These are phyloP conservation scores for Poeciliopsis presidionis DNA, from an alignment of 2,797 vertebrate genomes.

Conservation along the genomic window DNA sequence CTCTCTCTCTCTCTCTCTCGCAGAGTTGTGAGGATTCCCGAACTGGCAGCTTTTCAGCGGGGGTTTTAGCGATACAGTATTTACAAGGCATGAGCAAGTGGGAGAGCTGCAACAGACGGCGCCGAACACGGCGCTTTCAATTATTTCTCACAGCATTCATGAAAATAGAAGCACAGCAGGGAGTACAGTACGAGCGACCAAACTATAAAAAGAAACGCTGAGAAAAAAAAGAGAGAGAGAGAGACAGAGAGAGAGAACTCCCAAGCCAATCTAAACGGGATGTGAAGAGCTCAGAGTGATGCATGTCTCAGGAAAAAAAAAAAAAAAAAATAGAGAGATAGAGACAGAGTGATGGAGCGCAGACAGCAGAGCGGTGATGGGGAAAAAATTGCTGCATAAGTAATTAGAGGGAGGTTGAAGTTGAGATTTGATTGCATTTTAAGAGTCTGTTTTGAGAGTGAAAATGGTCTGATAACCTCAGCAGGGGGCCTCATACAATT, in stretches of 20 bases:
- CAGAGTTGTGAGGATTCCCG: constrained; percentile 63
- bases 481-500: constrained; percentile 1
- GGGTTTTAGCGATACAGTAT: constrained; percentile 76
- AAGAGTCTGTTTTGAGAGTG: constrained; percentile 26
- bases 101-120: constrained; percentile 68
- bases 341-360: constrained; percentile 20
- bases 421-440: constrained; percentile 42
- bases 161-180: constrained; percentile 76
- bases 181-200: constrained; percentile 69
- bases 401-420: constrained; percentile 34
- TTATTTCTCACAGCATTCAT: constrained; percentile 80
- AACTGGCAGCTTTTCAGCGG: constrained; percentile 61
- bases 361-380: constrained; percentile 29
- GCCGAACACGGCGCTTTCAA: constrained; percentile 68
- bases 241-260: constrained; percentile 58
- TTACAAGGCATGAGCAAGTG: constrained; percentile 75
- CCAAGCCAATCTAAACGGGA: constrained; percentile 63
- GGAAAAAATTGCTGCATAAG: constrained; percentile 35
- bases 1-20: too few relatives aligned
- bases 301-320: constrained; percentile 8
- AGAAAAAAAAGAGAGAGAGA: constrained; percentile 14
- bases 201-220: constrained; percentile 74
- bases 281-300: constrained; percentile 41
- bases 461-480: constrained; percentile 29
- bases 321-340: not conserved